Conservation (phyloP, 2,797 vertebrate species). For the Pampus argenteus region DNA sequence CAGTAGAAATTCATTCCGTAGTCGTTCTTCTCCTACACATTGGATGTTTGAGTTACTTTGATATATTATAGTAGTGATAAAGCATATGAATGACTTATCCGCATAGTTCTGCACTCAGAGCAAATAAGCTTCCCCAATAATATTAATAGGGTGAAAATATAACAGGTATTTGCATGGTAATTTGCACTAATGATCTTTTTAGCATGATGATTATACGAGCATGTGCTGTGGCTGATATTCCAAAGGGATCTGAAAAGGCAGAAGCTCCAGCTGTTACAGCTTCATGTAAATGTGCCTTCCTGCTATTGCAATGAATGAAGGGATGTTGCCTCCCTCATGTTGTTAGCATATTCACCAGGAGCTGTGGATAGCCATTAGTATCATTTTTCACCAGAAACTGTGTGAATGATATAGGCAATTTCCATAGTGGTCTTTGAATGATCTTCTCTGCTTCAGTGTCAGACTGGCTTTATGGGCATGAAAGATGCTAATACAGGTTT, state of each 20-base stretch:
- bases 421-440: background rate
- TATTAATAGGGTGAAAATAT: conserved; percentile 75
- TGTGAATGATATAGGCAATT: conserved; percentile 41
- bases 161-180: conserved; percentile 80
- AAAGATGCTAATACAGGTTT: conserved; percentile 33
- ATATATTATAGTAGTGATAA: conserved; percentile 12
- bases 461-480: conserved; percentile 28
- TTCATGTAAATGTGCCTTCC: conserved; percentile 30
- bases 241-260: conserved; percentile 46
- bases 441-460: conserved; percentile 19
- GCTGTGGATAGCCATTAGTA: conserved; percentile 37
- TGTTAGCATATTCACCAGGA: conserved; percentile 47
- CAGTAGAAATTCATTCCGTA: background rate
- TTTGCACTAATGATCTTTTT: conserved; percentile 79
- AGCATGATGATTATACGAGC: conserved; percentile 73
- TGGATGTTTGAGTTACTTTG: background rate
- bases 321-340: conserved; percentile 31
- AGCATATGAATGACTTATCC: conserved; percentile 48
- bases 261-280: conserved; percentile 61
- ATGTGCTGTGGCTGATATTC: conserved; percentile 65
- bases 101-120: conserved; percentile 54
- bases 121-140: conserved; percentile 53
- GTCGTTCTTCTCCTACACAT: conserved; percentile 4
- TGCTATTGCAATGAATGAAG: conserved; percentile 39
- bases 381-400: conserved; percentile 26